Conservation (phyloP, 2,888 invertebrate species). For the Achlya flavicornis region DNA sequence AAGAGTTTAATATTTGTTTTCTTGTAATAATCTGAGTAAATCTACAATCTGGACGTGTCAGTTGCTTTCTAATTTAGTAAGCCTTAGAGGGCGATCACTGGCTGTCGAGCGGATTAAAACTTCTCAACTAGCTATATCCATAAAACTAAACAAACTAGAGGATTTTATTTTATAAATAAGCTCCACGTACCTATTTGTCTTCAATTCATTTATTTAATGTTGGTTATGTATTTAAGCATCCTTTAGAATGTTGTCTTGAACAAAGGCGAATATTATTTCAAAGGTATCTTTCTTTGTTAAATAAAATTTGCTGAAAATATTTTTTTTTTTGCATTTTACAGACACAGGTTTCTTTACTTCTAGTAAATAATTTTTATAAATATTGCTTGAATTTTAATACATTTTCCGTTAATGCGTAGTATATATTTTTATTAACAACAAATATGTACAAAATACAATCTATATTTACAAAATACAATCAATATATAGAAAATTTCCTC, state of each 20-base stretch:
- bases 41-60: slow-evolving; percentile 57
- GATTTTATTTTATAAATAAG: neutral
- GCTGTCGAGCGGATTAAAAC: slow-evolving; percentile 63
- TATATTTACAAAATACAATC: no score
- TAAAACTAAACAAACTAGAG: neutral
- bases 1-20: slow-evolving; percentile 18
- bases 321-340: no score
- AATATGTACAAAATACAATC: no score
- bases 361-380: no score
- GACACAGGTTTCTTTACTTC: no score
- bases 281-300: no score
- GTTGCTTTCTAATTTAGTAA: slow-evolving; percentile 74
- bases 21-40: slow-evolving; percentile 49
- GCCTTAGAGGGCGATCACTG: slow-evolving; percentile 71
- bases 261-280: no score
- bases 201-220: neutral
- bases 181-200: neutral
- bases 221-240: no score
- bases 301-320: no score
- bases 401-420: neutral
- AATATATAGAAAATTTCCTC: no score
- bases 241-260: no score
- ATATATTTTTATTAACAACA: no score
- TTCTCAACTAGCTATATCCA: slow-evolving; percentile 30
- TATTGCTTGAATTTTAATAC: neutral